Conservation (phyloP, 1,140 invertebrate genomes). For the Saxidomus purpurata region DNA sequence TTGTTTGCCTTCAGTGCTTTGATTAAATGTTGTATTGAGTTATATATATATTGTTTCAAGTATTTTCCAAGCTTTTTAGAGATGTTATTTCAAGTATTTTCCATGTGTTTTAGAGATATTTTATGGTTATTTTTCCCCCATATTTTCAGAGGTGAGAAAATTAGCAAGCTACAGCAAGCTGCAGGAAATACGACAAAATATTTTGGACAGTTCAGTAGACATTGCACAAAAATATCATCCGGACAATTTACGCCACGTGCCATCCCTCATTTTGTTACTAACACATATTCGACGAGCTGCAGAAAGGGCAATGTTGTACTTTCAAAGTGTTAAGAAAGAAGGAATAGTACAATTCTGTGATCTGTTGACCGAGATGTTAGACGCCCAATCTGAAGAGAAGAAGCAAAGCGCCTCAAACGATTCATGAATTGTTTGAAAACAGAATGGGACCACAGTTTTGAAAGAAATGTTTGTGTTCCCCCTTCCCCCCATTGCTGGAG, state of each 20-base stretch:
- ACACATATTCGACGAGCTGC: conserved; percentile 83
- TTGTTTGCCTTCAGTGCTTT: no score
- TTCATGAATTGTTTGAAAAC: background rate
- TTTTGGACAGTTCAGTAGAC: conserved; percentile 81
- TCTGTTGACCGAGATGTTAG: conserved; percentile 83
- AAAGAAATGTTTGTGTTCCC: no score
- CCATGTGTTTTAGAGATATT: no score
- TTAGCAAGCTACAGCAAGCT: conserved; percentile 79
- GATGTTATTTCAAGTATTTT: no score
- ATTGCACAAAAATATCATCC: conserved; percentile 81
- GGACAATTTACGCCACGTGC: conserved; percentile 79
- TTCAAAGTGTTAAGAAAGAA: conserved; percentile 82
- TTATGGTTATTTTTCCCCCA: no score
- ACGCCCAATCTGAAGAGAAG: conserved; percentile 78
- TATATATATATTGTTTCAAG: no score
- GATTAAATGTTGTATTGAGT: no score
- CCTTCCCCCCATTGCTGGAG: no score
- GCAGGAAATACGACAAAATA: conserved; percentile 79
- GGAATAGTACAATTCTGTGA: conserved; percentile 83
- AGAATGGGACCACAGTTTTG: no score
- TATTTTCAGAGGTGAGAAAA: conserved; percentile 79
- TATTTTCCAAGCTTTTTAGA: no score
- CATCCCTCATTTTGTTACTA: conserved; percentile 80
- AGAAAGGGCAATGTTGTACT: conserved; percentile 78
- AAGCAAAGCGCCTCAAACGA: background rate